Evolutionary conservation across 2,797 vertebrate species (phyloP).

Genomic region (Furcifer pardalis): DNA sequence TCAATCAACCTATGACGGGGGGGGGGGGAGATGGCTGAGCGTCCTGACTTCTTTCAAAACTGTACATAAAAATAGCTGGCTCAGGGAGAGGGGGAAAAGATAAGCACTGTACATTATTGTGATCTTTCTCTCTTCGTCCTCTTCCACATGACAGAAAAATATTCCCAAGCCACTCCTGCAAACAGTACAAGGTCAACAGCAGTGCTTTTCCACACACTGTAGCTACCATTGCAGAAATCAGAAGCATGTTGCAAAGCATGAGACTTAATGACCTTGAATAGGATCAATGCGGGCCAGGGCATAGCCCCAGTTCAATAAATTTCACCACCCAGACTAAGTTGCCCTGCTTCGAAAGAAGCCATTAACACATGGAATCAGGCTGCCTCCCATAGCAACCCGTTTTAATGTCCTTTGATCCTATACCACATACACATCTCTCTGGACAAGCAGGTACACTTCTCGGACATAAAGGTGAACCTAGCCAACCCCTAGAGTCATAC

Average conservation of each 20-base stretch:
- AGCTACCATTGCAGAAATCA: not conserved
- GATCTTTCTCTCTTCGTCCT: too few relatives aligned
- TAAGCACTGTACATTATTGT: too few relatives aligned
- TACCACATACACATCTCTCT: too few relatives aligned
- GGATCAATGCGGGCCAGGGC: too few relatives aligned
- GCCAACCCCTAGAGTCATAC: too few relatives aligned
- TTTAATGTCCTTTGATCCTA: too few relatives aligned
- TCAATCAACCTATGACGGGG: too few relatives aligned
- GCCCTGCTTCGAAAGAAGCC: not conserved
- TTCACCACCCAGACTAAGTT: rapidly evolving
- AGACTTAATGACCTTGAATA: not conserved
- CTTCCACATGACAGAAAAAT: too few relatives aligned
- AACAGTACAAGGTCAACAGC: not conserved
- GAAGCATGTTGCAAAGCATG: not conserved
- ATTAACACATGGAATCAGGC: not conserved
- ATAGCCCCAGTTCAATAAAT: not conserved
- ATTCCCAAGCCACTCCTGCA: not conserved
- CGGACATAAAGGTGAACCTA: too few relatives aligned
- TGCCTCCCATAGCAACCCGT: not conserved
- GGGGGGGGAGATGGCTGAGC: too few relatives aligned
- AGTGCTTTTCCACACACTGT: not conserved
- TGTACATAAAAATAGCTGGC: not conserved
- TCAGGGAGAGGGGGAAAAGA: not conserved
- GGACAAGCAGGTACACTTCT: too few relatives aligned
- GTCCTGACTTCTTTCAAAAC: not conserved